Conservation (phyloP, 2,113 vertebrate species). For the Centrocercus urophasianus region DNA sequence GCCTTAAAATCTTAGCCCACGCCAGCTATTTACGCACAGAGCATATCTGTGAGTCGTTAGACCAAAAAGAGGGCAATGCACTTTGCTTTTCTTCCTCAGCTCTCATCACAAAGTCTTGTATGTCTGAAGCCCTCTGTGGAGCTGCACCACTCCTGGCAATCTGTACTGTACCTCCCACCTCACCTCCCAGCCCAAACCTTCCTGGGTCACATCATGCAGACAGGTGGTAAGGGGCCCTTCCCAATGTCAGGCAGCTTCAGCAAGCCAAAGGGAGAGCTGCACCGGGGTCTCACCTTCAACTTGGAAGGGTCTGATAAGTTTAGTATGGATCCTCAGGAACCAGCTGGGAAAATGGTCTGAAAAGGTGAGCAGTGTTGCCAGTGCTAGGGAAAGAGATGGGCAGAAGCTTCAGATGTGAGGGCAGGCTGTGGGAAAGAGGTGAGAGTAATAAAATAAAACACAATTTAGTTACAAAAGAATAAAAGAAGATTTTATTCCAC, state of each 20-base stretch:
- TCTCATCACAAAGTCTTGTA: neutral
- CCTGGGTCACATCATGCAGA: neutral
- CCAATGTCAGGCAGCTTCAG: neutral
- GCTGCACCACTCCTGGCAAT: fast-evolving
- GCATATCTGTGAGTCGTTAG: neutral
- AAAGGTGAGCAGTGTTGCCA: neutral
- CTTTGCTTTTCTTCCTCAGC: neutral
- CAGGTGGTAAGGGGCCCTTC: neutral
- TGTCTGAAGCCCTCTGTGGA: neutral
- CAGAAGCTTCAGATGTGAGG: neutral
- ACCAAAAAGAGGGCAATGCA: slow-evolving; percentile 1
- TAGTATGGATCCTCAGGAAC: neutral
- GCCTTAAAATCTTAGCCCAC: neutral
- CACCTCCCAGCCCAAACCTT: neutral
- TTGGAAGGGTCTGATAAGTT: neutral
- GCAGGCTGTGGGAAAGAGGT: neutral
- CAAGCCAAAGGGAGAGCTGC: neutral
- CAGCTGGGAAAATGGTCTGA: neutral
- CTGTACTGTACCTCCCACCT: neutral
- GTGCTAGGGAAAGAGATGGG: neutral
- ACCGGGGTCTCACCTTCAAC: neutral
- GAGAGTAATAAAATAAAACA: neutral
- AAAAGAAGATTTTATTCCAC: neutral
- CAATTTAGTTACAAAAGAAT: neutral
- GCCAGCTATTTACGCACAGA: neutral